Evolutionary conservation across 2,888 invertebrate genomes (phyloP).

Genomic region (Gasteruption jaculator): DNA sequence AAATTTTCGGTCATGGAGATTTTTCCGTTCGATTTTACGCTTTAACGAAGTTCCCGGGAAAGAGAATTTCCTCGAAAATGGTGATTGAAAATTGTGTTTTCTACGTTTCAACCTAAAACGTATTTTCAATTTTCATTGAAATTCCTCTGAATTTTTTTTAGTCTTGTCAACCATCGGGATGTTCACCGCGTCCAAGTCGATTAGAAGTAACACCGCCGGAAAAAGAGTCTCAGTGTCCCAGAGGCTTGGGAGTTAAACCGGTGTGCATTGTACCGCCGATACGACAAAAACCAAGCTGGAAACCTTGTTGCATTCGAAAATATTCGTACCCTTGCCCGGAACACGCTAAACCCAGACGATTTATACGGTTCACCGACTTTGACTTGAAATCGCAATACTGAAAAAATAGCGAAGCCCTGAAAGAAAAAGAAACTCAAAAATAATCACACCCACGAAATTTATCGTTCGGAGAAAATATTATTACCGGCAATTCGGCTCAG

Average conservation of each 20-base stretch:
- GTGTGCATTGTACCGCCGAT: slow-evolving; percentile 33
- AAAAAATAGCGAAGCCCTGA: slow-evolving; percentile 11
- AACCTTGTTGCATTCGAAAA: slow-evolving; percentile 36
- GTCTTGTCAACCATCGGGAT: slow-evolving; percentile 28
- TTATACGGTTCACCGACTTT: slow-evolving; percentile 25
- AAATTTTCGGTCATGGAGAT: no score
- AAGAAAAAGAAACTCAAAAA: neutral
- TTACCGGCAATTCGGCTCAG: no score
- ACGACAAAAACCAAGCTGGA: slow-evolving; percentile 30
- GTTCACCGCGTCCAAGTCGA: slow-evolving; percentile 24
- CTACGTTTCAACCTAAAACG: no score
- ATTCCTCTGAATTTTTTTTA: no score
- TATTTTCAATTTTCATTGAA: no score
- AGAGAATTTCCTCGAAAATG: no score
- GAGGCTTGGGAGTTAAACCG: slow-evolving; percentile 21
- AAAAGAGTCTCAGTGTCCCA: no score
- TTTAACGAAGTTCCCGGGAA: no score
- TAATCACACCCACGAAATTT: neutral
- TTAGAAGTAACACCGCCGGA: slow-evolving; percentile 17
- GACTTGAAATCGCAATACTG: slow-evolving; percentile 33
- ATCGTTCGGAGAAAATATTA: slow-evolving; percentile 1
- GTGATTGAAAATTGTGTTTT: no score
- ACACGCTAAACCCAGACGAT: slow-evolving; percentile 28
- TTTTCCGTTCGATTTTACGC: no score
- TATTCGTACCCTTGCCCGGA: slow-evolving; percentile 32